Percentiles rank a stretch among this genome's conserved stretches.
These are phyloP conservation scores for Baryphthengus martii DNA, from an alignment of 2,113 vertebrate species.

Conservation along the genomic window DNA sequence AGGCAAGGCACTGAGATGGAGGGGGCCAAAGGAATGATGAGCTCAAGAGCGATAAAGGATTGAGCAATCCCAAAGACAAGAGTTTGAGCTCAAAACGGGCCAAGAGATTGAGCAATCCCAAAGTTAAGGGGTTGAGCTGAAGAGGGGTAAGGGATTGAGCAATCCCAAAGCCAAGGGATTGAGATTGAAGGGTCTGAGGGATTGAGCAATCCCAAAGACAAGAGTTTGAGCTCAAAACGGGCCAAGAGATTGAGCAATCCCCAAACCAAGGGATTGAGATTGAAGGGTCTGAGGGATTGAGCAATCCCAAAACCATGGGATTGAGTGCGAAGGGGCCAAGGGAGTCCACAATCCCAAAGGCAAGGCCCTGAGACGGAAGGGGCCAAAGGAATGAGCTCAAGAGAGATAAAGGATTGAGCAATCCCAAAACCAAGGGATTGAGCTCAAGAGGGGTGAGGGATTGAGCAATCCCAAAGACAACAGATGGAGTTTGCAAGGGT, in stretches of 20 bases:
- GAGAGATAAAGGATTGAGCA: neutral
- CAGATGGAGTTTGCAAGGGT: neutral
- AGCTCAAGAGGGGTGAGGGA: neutral
- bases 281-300: too few relatives aligned
- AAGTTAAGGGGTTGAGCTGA: neutral
- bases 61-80: neutral
- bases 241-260: neutral
- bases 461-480: neutral
- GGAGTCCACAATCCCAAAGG: neutral
- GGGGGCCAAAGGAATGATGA: neutral
- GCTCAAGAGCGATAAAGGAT: neutral
- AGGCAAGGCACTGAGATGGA: neutral
- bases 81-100: neutral
- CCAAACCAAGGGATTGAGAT: neutral
- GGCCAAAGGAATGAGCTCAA: neutral
- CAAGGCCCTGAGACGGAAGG: too few relatives aligned
- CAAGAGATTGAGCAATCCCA: neutral
- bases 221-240: neutral
- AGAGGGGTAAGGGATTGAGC: neutral
- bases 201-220: neutral
- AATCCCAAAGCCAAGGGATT: neutral
- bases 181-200: neutral
- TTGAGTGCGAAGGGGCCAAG: neutral
- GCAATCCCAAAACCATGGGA: neutral
- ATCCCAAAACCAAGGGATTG: neutral